These are phyloP conservation scores for Mormyrus lacerda DNA, from an alignment of 2,113 vertebrate species.

Conservation along the genomic window DNA sequence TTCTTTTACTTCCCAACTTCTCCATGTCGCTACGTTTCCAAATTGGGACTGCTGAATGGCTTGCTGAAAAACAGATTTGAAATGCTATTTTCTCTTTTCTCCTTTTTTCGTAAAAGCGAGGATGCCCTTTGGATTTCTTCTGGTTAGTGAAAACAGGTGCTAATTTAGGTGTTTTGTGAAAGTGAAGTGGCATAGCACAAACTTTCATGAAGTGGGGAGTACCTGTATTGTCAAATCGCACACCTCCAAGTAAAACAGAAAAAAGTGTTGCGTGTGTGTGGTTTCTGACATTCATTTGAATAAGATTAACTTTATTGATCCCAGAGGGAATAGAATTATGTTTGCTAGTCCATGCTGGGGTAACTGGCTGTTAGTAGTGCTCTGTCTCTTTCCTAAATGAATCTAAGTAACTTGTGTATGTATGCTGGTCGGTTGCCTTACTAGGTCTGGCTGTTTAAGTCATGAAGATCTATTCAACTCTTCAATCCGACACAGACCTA, in stretches of 20 bases:
- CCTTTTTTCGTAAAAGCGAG: not conserved
- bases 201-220: not conserved
- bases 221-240: too few species aligned
- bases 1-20: too few species aligned
- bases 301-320: not conserved
- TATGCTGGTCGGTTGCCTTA: not conserved
- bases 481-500: not conserved
- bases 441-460: not conserved
- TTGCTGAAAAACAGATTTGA: too few species aligned
- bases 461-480: not conserved
- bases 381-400: not conserved
- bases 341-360: not conserved
- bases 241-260: too few species aligned
- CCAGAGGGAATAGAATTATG: not conserved
- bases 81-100: too few species aligned
- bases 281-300: too few species aligned
- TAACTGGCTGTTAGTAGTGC: not conserved
- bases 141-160: not conserved
- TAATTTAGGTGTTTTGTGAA: not conserved
- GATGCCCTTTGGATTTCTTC: not conserved
- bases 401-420: not conserved
- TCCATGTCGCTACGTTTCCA: too few species aligned
- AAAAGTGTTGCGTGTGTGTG: too few species aligned
- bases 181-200: not conserved
- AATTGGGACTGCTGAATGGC: too few species aligned